Evolutionary conservation across 2,797 vertebrate genomes (phyloP).

Genomic region (Eulemur coronatus): DNA sequence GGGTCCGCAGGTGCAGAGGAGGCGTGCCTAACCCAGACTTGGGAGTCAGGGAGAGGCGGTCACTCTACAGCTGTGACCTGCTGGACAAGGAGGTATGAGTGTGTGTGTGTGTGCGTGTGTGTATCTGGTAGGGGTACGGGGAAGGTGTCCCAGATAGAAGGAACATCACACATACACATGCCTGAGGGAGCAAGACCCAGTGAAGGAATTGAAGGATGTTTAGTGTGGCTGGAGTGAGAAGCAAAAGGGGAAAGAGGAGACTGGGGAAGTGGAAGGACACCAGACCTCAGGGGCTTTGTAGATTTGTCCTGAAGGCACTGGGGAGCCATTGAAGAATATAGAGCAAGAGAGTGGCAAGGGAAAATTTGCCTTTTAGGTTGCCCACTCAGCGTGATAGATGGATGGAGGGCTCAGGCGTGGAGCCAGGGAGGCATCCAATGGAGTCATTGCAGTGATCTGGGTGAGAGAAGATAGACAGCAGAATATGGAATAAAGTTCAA

Average conservation of each 20-base stretch:
- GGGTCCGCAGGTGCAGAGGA: not conserved
- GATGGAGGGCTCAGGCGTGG: not conserved
- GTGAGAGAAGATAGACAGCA: not conserved
- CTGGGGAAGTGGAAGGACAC: not conserved
- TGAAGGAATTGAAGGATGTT: not conserved
- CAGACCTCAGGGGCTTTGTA: not conserved
- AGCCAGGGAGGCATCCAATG: not conserved
- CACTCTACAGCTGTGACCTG: not conserved
- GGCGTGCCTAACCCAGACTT: too few relatives aligned
- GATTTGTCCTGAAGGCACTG: not conserved
- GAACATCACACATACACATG: too few relatives aligned
- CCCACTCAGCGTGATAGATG: accelerated
- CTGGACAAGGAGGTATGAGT: not conserved
- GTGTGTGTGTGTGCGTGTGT: too few relatives aligned
- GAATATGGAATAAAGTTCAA: not conserved
- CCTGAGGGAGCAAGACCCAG: not conserved
- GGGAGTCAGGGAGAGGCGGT: not conserved
- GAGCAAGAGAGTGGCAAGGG: not conserved
- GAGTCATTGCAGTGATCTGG: not conserved
- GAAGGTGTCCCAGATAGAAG: not conserved
- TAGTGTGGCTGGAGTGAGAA: not conserved
- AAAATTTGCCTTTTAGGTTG: not conserved
- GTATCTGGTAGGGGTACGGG: too few relatives aligned
- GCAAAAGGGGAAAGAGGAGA: not conserved
- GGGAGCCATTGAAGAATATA: not conserved